Evolutionary conservation across 1,140 invertebrate species (phyloP).

Genomic region (Helicoverpa armigera): DNA sequence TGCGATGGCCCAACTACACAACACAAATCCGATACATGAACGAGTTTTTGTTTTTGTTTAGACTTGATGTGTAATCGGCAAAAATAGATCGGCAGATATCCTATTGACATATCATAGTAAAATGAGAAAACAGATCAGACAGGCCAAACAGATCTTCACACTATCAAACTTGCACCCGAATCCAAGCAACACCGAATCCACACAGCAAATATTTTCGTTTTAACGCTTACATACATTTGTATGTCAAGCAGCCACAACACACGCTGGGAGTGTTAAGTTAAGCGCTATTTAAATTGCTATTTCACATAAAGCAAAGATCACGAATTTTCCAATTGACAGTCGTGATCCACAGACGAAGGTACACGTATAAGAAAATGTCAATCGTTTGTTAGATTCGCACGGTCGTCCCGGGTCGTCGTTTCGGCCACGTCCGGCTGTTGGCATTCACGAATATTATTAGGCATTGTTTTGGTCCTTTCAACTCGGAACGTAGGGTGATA

Average conservation of each 20-base stretch:
- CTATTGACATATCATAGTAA: too few relatives aligned
- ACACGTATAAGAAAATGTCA: constrained; percentile 37
- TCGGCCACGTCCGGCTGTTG: constrained; percentile 44
- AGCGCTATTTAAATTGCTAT: constrained; percentile 19
- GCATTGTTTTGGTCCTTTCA: constrained; percentile 20
- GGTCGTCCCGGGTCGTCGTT: constrained; percentile 23
- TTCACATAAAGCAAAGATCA: constrained; percentile 32
- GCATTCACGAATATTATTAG: constrained; percentile 45
- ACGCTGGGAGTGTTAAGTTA: background rate
- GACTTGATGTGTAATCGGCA: too few relatives aligned
- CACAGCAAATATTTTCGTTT: too few relatives aligned
- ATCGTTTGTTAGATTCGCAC: constrained; percentile 32
- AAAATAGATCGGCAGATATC: too few relatives aligned
- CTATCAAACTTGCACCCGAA: too few relatives aligned
- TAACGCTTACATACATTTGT: too few relatives aligned
- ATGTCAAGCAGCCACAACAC: background rate
- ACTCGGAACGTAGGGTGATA: background rate
- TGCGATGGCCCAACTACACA: too few relatives aligned
- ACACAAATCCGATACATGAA: too few relatives aligned
- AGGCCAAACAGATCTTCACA: too few relatives aligned
- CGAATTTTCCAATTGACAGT: constrained; percentile 40
- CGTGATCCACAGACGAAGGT: constrained; percentile 2
- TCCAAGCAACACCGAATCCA: too few relatives aligned
- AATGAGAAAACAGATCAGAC: too few relatives aligned
- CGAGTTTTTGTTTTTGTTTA: too few relatives aligned